phyloP scores from a whole-genome alignment of 1,140 invertebrate species.

The Bombus ignitus region DNA sequence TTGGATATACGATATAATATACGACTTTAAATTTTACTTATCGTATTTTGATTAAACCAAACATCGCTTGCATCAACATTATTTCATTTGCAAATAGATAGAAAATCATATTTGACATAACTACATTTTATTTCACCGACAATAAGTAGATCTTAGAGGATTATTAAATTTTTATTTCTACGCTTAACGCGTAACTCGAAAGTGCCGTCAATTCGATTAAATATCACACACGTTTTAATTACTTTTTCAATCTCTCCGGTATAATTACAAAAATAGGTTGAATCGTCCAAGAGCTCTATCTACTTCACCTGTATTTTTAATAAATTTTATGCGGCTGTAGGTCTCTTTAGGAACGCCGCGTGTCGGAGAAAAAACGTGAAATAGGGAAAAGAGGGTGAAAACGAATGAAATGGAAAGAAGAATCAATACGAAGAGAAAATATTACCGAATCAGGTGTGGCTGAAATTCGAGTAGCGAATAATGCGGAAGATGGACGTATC shows the following conservation, averaged over 20 bases:
- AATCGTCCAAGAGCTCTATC: neutral
- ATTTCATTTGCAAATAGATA: neutral
- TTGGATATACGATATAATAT: neutral
- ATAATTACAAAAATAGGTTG: neutral
- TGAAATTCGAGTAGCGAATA: neutral
- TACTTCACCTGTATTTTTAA: neutral
- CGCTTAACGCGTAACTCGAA: neutral
- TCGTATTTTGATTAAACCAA: neutral
- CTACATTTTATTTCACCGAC: too few species aligned
- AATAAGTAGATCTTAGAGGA: too few species aligned
- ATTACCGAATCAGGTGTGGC: neutral
- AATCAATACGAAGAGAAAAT: neutral
- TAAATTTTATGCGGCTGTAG: neutral
- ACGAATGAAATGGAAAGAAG: too few species aligned
- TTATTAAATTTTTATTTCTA: neutral
- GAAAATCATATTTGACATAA: too few species aligned
- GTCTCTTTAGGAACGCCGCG: neutral
- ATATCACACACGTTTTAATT: neutral
- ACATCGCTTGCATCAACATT: too few species aligned
- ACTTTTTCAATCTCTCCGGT: neutral
- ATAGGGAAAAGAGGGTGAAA: neutral
- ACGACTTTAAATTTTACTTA: neutral
- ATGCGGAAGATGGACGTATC: neutral
- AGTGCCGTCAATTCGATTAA: neutral
- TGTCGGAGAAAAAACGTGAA: neutral